Evolutionary conservation across 2,113 vertebrate genomes (phyloP), one percentile per base, ranked within the genome.

Genomic region (Typhlomys cinereus): DNA sequence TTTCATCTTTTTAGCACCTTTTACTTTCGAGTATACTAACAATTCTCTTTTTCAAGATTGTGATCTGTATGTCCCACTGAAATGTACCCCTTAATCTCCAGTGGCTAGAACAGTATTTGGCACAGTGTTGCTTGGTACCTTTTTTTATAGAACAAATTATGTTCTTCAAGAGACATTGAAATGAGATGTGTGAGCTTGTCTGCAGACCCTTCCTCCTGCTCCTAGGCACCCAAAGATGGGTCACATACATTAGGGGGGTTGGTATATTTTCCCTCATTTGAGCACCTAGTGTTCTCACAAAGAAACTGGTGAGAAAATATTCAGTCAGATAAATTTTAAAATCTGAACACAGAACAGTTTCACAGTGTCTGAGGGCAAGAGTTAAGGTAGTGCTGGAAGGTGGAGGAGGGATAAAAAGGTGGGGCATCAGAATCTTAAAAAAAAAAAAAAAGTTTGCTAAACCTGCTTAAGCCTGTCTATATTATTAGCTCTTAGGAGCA

Each of bases 21-120:
- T 57, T 71, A n/a, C 54, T 70, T 76, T 85, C 82, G 70, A 79
- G 84, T 78, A 91, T 39, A 54, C 69, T 10, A 6, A 66, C 14
- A 8, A 34, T 74, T 57, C 66, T 9, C 21, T n/a, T 70, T 66
- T 21, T 50, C 34, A 76, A 34, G 34, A 67, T 7, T 54, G 17
- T 61, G 17, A 15, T 13, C 4, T 21, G 2, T 36, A 11, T n/a
- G 12, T 3, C 12, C 21, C 27, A 50, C 44, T 15, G 52, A 69
- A 23, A n/a, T 41, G 46, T 17, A 29, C 27, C 59, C 8, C 18
- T 61, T 66, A 31, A 3, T 67, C n/a, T 29, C 7, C 8, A 5
- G 39, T 31, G 41, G 8, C 81, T 84, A 31, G 18, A 61, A 69
- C 21, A 70, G 7, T 41, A 15, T 39, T 57, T 25, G 41, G 44